Conservation (phyloP, 2,888 invertebrate species). For the Colletes collaris region DNA sequence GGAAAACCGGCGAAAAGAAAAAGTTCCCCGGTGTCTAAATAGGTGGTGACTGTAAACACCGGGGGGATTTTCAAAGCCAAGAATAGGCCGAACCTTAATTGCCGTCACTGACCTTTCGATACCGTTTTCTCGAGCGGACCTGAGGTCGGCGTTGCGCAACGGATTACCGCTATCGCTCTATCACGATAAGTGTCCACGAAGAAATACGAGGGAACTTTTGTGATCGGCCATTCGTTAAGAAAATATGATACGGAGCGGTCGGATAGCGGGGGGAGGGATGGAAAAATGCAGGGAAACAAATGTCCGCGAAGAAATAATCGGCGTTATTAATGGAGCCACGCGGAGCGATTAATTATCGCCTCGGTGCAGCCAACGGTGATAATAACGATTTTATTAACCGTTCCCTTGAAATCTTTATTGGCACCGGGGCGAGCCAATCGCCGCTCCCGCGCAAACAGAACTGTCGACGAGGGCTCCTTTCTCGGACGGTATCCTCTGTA, state of each 20-base stretch:
- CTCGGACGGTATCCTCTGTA: too few species aligned
- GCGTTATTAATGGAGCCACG: constrained; percentile 45
- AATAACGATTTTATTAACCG: constrained; percentile 50
- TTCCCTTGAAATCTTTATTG: constrained; percentile 52
- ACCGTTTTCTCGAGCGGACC: constrained; percentile 37
- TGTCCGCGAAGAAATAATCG: constrained; percentile 39
- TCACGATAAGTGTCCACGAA: constrained; percentile 33
- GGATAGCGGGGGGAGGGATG: background rate
- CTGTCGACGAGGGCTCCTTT: background rate
- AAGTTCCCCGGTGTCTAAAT: constrained; percentile 5
- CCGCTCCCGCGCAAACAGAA: background rate
- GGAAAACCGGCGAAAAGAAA: constrained; percentile 3
- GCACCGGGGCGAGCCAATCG: constrained; percentile 37
- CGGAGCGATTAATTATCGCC: constrained; percentile 45
- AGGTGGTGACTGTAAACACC: constrained; percentile 1
- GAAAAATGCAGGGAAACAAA: constrained; percentile 27
- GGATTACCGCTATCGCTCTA: constrained; percentile 43
- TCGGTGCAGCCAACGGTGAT: constrained; percentile 16
- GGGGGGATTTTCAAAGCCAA: constrained; percentile 28
- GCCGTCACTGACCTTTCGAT: constrained; percentile 56
- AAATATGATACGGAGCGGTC: constrained; percentile 21
- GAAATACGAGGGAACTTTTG: constrained; percentile 42
- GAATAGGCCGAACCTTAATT: constrained; percentile 41
- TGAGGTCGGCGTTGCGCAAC: constrained; percentile 41
- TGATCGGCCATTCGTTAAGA: constrained; percentile 20